Evolutionary conservation across 2,888 invertebrate species (phyloP).

Genomic region (Theretra japonica): DNA sequence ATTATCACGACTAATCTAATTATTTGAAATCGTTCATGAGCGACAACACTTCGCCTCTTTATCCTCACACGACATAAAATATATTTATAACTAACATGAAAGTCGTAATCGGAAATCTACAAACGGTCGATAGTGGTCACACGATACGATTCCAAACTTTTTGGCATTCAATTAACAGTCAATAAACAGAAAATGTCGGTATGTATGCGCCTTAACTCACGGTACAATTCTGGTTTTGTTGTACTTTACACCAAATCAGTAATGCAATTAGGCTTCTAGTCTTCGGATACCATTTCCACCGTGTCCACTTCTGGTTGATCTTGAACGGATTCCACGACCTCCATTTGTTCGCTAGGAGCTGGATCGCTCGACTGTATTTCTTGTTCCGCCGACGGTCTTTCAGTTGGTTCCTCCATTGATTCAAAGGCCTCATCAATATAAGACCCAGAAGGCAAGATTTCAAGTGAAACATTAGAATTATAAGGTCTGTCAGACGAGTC

Average conservation of each 20-base stretch:
- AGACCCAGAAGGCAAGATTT: neutral
- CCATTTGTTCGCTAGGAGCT: neutral
- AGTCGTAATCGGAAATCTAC: slow-evolving; percentile 9
- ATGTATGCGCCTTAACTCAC: neutral
- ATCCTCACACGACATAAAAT: neutral
- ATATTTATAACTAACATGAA: slow-evolving; percentile 20
- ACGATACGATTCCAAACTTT: neutral
- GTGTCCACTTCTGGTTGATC: neutral
- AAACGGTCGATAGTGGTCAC: neutral
- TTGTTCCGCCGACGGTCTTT: too few relatives aligned
- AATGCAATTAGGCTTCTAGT: neutral
- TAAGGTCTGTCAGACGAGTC: neutral
- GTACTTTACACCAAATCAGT: slow-evolving; percentile 1
- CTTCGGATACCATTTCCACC: neutral
- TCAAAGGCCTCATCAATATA: neutral
- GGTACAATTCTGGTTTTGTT: neutral
- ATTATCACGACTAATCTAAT: slow-evolving; percentile 9
- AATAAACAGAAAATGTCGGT: neutral
- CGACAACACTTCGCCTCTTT: neutral
- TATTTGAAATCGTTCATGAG: neutral
- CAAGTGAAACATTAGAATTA: neutral
- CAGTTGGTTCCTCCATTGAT: neutral
- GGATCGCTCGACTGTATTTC: neutral
- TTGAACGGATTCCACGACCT: neutral
- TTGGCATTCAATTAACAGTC: slow-evolving; percentile 22